phyloP scores from a whole-genome alignment of 2,888 invertebrate species.

The Zonitis immaculata region DNA sequence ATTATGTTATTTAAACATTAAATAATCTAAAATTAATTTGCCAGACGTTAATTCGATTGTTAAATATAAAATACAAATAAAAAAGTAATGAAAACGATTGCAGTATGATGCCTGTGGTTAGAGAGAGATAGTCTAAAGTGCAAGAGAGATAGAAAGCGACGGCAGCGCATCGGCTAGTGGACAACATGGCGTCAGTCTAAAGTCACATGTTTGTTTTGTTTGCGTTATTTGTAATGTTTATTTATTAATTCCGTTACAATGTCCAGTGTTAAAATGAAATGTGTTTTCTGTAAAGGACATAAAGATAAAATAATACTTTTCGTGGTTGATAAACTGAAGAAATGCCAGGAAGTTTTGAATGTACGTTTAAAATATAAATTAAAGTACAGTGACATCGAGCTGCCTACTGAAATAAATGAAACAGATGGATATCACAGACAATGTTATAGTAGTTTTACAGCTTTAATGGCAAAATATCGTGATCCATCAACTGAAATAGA shows the following conservation, averaged over 20 bases:
- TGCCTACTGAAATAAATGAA: constrained; percentile 6
- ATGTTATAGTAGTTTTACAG: constrained; percentile 15
- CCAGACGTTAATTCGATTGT: constrained; percentile 10
- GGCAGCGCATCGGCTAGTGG: too few species aligned
- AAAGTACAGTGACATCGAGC: constrained; percentile 7
- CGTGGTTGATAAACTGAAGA: constrained; percentile 7
- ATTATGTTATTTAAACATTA: neutral
- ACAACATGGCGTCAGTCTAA: too few species aligned
- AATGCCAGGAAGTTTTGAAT: constrained; percentile 7
- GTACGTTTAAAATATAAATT: constrained; percentile 13
- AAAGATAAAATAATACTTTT: constrained; percentile 12
- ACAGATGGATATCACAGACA: constrained; percentile 18
- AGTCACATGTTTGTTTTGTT: too few species aligned
- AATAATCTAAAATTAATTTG: constrained; percentile 9
- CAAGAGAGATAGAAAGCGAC: too few species aligned
- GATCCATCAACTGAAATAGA: neutral
- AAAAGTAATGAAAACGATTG: neutral
- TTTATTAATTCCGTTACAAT: too few species aligned
- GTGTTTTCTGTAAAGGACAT: constrained; percentile 8
- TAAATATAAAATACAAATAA: constrained; percentile 2
- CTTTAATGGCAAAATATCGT: constrained; percentile 17
- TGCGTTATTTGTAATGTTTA: too few species aligned
- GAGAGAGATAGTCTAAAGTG: too few species aligned
- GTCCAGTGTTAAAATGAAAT: constrained; percentile 8
- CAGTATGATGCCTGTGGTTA: too few species aligned